Conservation (phyloP, 2,113 vertebrate species). For the Eleginops maclovinus region DNA sequence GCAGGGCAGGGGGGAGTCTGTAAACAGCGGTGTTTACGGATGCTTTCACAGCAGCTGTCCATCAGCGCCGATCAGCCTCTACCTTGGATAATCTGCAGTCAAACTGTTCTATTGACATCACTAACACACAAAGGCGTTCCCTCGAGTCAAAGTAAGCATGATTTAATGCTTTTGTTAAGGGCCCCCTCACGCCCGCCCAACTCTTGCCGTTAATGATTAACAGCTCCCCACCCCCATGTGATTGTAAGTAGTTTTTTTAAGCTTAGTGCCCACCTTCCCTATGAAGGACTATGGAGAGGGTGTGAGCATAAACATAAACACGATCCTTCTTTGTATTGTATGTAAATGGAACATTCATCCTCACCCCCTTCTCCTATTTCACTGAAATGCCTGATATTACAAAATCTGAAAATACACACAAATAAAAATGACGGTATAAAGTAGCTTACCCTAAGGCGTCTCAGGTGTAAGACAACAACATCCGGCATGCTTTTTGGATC, state of each 20-base stretch:
- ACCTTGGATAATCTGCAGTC: constrained; percentile 14
- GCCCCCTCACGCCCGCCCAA: background rate
- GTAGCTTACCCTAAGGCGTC: constrained; percentile 87
- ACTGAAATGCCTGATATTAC: constrained; percentile 2
- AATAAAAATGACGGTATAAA: background rate
- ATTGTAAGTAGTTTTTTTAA: constrained; percentile 10
- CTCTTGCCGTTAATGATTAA: constrained; percentile 27
- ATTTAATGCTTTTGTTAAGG: constrained; percentile 35
- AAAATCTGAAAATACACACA: background rate
- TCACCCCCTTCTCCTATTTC: background rate
- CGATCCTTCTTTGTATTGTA: background rate
- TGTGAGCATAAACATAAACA: constrained; percentile 25
- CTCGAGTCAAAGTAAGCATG: constrained; percentile 33
- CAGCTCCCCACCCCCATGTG: background rate
- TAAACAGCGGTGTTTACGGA: constrained; percentile 31
- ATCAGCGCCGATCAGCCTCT: constrained; percentile 2
- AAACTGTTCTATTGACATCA: constrained; percentile 24
- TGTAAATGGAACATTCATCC: constrained; percentile 12
- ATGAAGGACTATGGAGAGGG: background rate
- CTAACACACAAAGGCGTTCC: background rate
- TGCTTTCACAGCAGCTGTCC: constrained; percentile 9
- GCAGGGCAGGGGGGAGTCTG: constrained; percentile 12
- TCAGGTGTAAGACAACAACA: constrained; percentile 86
- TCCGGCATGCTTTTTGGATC: constrained; percentile 87
- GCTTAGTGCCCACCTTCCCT: constrained; percentile 6